These are phyloP conservation scores for Sphenopsis melanotis DNA, from an alignment of 2,797 vertebrate species.

Conservation along the genomic window DNA sequence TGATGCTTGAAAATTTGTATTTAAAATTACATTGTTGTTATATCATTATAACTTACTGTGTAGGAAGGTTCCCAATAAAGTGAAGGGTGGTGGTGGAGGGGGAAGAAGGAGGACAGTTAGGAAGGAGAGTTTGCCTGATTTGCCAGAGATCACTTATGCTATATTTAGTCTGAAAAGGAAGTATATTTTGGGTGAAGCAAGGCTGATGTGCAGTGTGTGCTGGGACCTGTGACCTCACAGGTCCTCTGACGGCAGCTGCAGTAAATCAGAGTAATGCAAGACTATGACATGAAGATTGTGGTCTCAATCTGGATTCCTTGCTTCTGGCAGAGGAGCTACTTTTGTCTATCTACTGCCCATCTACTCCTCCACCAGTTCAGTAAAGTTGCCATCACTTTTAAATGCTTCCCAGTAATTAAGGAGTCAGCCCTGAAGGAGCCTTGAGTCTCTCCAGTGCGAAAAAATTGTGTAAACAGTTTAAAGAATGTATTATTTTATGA, in stretches of 20 bases:
- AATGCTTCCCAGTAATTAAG: background rate
- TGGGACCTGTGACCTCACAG: background rate
- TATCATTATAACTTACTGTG: background rate
- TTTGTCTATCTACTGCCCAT: background rate
- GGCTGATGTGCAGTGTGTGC: background rate
- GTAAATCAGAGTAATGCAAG: background rate
- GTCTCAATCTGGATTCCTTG: background rate
- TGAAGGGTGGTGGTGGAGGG: background rate
- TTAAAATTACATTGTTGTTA: background rate
- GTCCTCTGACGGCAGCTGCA: background rate
- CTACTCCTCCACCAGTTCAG: background rate
- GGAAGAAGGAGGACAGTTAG: background rate
- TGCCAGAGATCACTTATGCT: background rate
- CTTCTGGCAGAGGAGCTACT: background rate
- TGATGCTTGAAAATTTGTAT: background rate
- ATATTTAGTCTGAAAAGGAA: background rate
- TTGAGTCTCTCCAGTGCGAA: background rate
- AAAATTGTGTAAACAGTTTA: background rate
- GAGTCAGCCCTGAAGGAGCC: background rate
- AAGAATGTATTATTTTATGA: background rate
- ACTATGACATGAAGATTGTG: background rate
- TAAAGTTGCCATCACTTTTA: background rate
- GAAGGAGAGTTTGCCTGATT: background rate
- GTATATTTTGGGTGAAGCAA: background rate
- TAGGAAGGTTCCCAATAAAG: background rate